A percentile compares a stretch with the other conserved stretches of the same genome.
Conservation (phyloP, 2,888 invertebrate species). For the Papilio protenor region DNA sequence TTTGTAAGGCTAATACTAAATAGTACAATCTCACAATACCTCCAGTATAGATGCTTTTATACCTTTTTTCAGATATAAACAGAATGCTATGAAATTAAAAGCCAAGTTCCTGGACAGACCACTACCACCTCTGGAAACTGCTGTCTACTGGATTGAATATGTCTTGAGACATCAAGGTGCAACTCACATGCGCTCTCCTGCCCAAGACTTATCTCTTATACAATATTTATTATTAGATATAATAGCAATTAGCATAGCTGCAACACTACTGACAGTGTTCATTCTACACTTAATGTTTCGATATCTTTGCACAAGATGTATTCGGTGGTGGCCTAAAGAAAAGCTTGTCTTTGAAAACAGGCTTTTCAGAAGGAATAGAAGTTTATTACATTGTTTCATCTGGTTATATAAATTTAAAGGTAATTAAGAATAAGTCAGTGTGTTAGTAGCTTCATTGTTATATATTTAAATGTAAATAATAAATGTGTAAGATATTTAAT, state of each 20-base stretch:
- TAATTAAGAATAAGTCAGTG: conserved; percentile 59
- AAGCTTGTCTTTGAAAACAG: conserved; percentile 69
- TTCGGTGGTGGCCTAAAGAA: conserved; percentile 75
- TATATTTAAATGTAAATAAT: conserved; percentile 67
- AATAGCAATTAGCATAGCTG: conserved; percentile 64
- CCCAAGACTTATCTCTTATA: conserved; percentile 73
- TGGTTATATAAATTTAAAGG: conserved; percentile 75
- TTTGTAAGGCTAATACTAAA: too few species aligned
- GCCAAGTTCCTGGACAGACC: conserved; percentile 84
- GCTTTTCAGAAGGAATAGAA: conserved; percentile 68
- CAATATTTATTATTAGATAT: conserved; percentile 79
- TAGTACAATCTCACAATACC: too few species aligned
- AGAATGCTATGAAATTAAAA: conserved; percentile 76
- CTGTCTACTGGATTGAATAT: conserved; percentile 87
- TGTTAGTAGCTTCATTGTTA: conserved; percentile 43
- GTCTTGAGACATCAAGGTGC: conserved; percentile 85
- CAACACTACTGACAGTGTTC: conserved; percentile 62
- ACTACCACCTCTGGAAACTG: conserved; percentile 83
- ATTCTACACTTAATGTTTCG: conserved; percentile 73
- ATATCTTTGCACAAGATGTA: conserved; percentile 73
- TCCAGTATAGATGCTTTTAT: neutral
- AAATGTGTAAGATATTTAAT: conserved; percentile 71
- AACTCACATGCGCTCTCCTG: conserved; percentile 77
- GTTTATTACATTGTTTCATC: conserved; percentile 69
- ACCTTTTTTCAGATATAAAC: conserved; percentile 76